These are phyloP conservation scores for Ascaphus truei DNA, from an alignment of 2,113 vertebrate genomes.

Conservation along the genomic window DNA sequence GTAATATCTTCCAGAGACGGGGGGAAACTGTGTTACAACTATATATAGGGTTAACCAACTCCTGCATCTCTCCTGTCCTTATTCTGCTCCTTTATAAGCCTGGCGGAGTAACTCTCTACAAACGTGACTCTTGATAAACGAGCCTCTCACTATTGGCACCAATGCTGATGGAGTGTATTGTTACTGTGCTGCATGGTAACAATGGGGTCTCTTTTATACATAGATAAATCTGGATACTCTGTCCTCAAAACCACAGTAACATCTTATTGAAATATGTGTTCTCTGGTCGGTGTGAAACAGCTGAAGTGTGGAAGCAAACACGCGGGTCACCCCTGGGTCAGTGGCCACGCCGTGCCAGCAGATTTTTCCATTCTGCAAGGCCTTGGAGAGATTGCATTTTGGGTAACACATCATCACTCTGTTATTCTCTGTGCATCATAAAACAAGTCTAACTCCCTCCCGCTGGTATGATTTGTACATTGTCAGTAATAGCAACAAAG, in stretches of 20 bases:
- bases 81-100: too few species aligned
- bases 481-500: too few species aligned
- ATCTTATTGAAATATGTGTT: conserved; percentile 20
- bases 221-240: not conserved
- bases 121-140: too few species aligned
- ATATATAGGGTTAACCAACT: too few species aligned
- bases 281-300: conserved; percentile 19
- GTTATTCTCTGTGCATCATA: not conserved
- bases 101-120: too few species aligned
- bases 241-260: not conserved
- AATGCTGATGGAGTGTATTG: not conserved
- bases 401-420: conserved; percentile 3
- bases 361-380: conserved; percentile 28
- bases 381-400: conserved; percentile 18
- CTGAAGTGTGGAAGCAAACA: conserved; percentile 19
- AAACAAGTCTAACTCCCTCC: too few species aligned
- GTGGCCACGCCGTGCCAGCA: conserved; percentile 17
- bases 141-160: not conserved
- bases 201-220: not conserved
- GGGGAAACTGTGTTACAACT: too few species aligned
- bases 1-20: too few species aligned
- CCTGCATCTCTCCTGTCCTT: too few species aligned
- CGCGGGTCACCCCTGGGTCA: conserved; percentile 12
- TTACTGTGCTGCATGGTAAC: not conserved
- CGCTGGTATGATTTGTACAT: too few species aligned